Conservation (phyloP, 2,888 invertebrate species). For the Drymonia ruficornis region DNA sequence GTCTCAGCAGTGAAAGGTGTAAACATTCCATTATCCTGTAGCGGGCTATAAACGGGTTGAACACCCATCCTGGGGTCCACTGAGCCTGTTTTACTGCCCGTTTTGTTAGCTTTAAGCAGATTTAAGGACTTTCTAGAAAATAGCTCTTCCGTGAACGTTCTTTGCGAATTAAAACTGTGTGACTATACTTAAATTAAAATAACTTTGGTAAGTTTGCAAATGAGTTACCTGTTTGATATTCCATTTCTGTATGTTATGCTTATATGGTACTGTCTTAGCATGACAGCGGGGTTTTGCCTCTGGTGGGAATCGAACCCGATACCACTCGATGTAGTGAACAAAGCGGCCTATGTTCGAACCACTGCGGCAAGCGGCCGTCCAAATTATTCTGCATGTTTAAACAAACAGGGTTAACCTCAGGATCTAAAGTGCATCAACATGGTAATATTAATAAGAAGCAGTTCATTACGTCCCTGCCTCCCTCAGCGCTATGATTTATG, state of each 20-base stretch:
- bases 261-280: too few relatives aligned
- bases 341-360: too few relatives aligned
- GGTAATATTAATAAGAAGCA: conserved; percentile 67
- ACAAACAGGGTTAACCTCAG: neutral
- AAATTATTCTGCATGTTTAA: neutral
- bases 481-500: conserved; percentile 73
- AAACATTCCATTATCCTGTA: conserved; percentile 38
- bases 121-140: conserved; percentile 31
- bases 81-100: conserved; percentile 36
- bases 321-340: too few relatives aligned
- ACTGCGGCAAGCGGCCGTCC: too few relatives aligned
- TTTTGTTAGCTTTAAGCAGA: conserved; percentile 34
- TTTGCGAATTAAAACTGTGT: too few relatives aligned
- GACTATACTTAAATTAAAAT: too few relatives aligned
- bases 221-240: too few relatives aligned
- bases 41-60: conserved; percentile 34
- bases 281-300: too few relatives aligned
- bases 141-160: neutral
- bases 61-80: conserved; percentile 31
- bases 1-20: conserved; percentile 35
- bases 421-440: neutral
- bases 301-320: too few relatives aligned
- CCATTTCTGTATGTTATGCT: too few relatives aligned
- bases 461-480: conserved; percentile 66
- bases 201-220: too few relatives aligned